A percentile compares a stretch with the other conserved stretches of the same genome.
Conservation (phyloP, 2,797 vertebrate species). For the Gambelia wislizenii region DNA sequence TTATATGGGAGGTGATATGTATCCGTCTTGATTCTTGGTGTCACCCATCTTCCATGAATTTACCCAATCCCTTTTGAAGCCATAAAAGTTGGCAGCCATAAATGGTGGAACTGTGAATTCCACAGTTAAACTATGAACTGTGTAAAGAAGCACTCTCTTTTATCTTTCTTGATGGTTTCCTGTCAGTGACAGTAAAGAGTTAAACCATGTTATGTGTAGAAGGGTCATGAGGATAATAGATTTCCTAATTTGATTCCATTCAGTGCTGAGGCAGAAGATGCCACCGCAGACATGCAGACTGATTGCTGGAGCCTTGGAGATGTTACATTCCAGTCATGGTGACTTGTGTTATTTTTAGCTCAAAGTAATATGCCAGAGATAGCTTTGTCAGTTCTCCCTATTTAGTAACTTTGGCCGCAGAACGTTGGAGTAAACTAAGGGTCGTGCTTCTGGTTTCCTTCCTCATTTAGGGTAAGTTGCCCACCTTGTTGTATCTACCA, state of each 20-base stretch:
- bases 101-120: no score
- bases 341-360: conserved; percentile 60
- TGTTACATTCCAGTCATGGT: conserved; percentile 20
- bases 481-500: conserved; percentile 13
- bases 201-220: background rate
- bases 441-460: conserved; percentile 38
- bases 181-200: background rate
- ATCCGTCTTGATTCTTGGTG: no score
- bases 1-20: no score
- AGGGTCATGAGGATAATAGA: conserved; percentile 21
- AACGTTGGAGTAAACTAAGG: background rate
- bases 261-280: conserved; percentile 29
- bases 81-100: no score
- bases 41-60: no score
- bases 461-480: conserved; percentile 41
- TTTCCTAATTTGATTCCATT: conserved; percentile 40
- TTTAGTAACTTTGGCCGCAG: conserved; percentile 35
- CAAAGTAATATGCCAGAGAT: conserved; percentile 29
- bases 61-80: no score
- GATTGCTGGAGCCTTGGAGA: background rate
- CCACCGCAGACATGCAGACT: background rate
- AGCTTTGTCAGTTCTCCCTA: conserved; percentile 34
- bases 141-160: no score
- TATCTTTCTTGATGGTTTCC: no score
- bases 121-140: no score